Base-by-base conservation (phyloP, 2,113 vertebrate genomes). In the Pandion haliaetus region DNA sequence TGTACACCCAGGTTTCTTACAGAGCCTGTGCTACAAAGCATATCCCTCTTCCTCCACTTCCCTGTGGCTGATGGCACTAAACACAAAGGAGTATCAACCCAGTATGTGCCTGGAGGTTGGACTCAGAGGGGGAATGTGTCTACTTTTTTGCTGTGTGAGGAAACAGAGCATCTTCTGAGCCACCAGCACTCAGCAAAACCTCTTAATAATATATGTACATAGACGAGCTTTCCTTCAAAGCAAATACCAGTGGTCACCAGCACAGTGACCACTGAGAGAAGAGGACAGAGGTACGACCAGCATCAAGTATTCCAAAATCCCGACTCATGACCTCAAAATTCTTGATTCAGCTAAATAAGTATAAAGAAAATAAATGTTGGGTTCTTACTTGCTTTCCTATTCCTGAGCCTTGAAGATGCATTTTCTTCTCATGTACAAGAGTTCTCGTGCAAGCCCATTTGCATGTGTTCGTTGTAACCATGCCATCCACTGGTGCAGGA, bases 331-430 rank as follows among this genome's bases (percentile, higher is more conserved):
- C n/a, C 50, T 45, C 79, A 63, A 66, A 96, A 82, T 19, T 5
- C 23, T 32, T 6, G 14, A 72, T 49, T 82, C 32, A 29, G 40
- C 24, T 58, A 38, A 54, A 34, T 28, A 34, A 49, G 7, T 4
- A 21, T 3, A 58, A 66, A 61, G 62, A 52, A 77, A 65, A 52
- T 9, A 44, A 65, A 21, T 4, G 1, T 10, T 58, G 28, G 40
- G 16, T 8, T 73, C 17, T 88, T 17, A 9, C 5, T 61, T 0
- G 0, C 36, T 86, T 73, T 49, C 28, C 34, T 40, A 0, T 16
- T 62, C 29, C n/a, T 10, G 14, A 67, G n/a, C 34, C 11, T 62
- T 9, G 17, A 65, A n/a, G n/a, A 38, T 29, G 38, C 47, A 17
- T 32, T 21, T 17, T 5, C 14, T 55, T 36, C 52, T 52, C n/a